A percentile compares a stretch with the other conserved stretches of the same genome.
Evolutionary conservation across 2,888 invertebrate genomes (phyloP).

Genomic region (Dicycla oo): DNA sequence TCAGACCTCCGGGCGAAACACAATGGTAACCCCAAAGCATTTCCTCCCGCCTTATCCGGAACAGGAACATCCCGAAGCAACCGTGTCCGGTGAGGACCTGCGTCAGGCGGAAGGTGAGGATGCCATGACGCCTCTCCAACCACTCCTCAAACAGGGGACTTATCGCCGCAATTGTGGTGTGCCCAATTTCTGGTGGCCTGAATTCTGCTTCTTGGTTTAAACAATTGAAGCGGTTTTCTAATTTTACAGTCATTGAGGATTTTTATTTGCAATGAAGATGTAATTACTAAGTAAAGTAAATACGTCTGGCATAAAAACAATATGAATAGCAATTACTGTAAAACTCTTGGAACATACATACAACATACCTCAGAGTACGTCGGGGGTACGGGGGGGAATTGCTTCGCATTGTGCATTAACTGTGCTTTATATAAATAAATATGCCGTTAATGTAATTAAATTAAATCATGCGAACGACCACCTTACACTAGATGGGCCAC

Average conservation of each 20-base stretch:
- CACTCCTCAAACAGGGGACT: no score
- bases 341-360: slow-evolving; percentile 34
- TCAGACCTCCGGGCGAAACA: no score
- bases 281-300: neutral
- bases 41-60: no score
- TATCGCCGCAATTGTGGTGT: no score
- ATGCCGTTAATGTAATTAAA: slow-evolving; percentile 67
- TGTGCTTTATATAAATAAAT: slow-evolving; percentile 70
- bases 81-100: no score
- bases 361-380: slow-evolving; percentile 21
- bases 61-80: no score
- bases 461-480: slow-evolving; percentile 62
- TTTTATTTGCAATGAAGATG: neutral
- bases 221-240: neutral
- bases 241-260: neutral
- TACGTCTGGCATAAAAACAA: slow-evolving; percentile 19
- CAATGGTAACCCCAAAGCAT: no score
- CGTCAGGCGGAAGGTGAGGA: no score
- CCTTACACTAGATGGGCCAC: slow-evolving; percentile 45
- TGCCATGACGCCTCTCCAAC: no score
- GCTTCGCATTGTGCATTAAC: slow-evolving; percentile 51
- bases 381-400: slow-evolving; percentile 40
- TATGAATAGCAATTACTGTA: slow-evolving; percentile 10
- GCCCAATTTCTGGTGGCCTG: neutral
- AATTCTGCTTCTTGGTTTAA: neutral